These are phyloP conservation scores for Galerucella nymphaeae DNA, from an alignment of 2,888 invertebrate species.

Conservation along the genomic window DNA sequence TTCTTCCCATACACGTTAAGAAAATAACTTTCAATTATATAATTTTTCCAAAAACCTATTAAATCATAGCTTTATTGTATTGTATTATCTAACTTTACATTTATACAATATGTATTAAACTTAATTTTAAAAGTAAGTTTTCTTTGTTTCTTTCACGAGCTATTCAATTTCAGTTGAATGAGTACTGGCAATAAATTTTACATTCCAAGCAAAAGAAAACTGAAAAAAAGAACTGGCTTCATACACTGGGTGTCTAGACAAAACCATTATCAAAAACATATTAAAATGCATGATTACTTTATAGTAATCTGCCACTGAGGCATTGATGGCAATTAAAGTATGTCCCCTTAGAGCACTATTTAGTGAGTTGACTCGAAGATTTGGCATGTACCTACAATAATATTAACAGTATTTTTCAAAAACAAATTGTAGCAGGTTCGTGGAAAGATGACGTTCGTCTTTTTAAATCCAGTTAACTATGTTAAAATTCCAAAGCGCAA, in stretches of 20 bases:
- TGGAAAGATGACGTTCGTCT: background rate
- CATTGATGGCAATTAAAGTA: no score
- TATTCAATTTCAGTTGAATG: background rate
- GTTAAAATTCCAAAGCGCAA: background rate
- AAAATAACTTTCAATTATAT: background rate
- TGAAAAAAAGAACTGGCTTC: background rate
- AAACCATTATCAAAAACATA: background rate
- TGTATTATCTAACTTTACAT: slow-evolving; percentile 5
- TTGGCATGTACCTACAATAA: no score
- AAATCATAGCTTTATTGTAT: no score
- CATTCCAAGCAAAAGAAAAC: background rate
- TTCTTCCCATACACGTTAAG: no score
- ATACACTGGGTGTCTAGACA: background rate
- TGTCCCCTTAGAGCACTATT: no score
- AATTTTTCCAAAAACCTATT: background rate
- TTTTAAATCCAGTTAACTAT: background rate
- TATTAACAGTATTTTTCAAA: background rate
- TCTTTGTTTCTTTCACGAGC: slow-evolving; percentile 3
- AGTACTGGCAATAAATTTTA: background rate
- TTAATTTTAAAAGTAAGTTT: slow-evolving; percentile 1
- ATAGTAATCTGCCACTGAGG: no score
- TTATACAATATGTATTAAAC: background rate
- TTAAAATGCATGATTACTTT: no score
- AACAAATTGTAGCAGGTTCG: background rate
- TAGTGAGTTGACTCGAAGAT: no score